Evolutionary conservation across 2,888 invertebrate genomes (phyloP), one percentile per base, ranked within the genome.

Genomic region (Heliconius sara): DNA sequence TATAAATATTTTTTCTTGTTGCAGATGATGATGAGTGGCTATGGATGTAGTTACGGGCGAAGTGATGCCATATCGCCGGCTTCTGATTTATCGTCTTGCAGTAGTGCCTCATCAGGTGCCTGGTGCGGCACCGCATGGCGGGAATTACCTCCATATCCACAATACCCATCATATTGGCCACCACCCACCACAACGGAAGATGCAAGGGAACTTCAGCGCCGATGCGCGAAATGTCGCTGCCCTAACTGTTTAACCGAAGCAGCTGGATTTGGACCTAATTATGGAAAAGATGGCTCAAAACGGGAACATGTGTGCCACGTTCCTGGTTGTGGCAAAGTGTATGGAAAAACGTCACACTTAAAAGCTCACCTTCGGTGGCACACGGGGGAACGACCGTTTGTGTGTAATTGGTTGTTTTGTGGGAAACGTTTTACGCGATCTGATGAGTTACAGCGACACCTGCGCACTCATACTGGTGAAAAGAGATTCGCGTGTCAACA

Each of bases 311-410:
- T 97, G 70, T 98, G 98, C 88, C 98, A 98, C 91, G 97, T 98
- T 65, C 97, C 97, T 2, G 98, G 98, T 68, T 99, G 99, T 89
- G 97, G 96, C 80, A 97, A 97, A 87, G 97, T 98, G 25, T 99
- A 99, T 91, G 98, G 98, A 22, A 99, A 99, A 92, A 98, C 99
- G 0, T 99, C 99, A 0, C 99, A 99, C 89, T 92, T 99, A 82
- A 98, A 98, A 92, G 98, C 98, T 0, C 98, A 98, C 90, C 95
- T 98, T 5, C 96, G 99, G 75, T 98, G 98, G 98, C 99, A 99
- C 89, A 98, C 98, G 0, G 98, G 98, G 0, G 99, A 99, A 88
- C 95, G 98, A 13, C 99, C 99, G 0, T 99, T 98, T 89, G 96
- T 97, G 1, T 99, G 99, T 92, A 97, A 97, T 88, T 98, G 98